Base-by-base conservation (phyloP, 2,888 invertebrate genomes). In the Synanthedon tipuliformis region DNA sequence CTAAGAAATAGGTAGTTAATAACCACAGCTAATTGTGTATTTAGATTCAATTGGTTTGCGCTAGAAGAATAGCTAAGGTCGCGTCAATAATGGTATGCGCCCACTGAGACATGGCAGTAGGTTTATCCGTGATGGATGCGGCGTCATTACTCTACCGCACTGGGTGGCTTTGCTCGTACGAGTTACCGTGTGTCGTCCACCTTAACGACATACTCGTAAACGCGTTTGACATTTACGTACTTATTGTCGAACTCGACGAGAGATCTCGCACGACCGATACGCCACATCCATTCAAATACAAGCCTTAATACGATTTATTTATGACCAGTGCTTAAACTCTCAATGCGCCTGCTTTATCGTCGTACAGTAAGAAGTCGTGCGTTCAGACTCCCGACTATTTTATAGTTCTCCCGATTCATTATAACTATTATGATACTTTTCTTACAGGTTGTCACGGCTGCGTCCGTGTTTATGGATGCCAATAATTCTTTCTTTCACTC, bases 301-400 rank as follows among this genome's bases (percentile, higher is more conserved):
- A 71, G 71, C 73, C 72, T 75, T 78, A 78, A 81, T 81, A 78
- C 77, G 70, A 77, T 76, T 82, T 83, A 85, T 86, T 84, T 83
- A 85, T 80, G 75, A 64, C 73, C 61, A 72, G 71, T 68, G 73
- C 78, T 81, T 74, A 75, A 71, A 61, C 64, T 66, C 66, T 71
- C 69, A 65, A 72, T 73, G 71, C 66, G 59, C 58, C 61, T 65
- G 69, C 69, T 79, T 75, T 77, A 77, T 76, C 69, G 72, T 58
- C 67, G 63, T 57, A 61, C 61, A 61, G 65, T 65, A 60, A n/a
- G 61, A 63, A 64, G 57, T 59, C 55, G 58, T 58, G 57, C 57
- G 56, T 55, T 55, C 62, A 61, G 62, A 69, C 68, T 72, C 65
- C 34, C 60, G 65, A 69, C 63, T 61, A 65, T 78, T 81, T 80